These are phyloP conservation scores for Orthosia incerta DNA, from an alignment of 2,888 invertebrate species.

Conservation along the genomic window DNA sequence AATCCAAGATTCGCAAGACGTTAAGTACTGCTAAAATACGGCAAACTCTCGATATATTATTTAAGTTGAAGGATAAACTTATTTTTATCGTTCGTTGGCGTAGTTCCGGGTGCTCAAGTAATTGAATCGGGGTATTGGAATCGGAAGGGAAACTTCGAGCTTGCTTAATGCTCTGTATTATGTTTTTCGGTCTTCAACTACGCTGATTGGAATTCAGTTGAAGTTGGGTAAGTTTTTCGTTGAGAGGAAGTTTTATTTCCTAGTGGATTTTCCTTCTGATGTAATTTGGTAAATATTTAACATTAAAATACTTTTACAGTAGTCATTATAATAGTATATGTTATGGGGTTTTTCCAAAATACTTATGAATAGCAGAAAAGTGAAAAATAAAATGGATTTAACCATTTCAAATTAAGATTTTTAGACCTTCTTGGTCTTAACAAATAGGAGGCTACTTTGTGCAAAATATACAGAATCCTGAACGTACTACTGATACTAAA, in stretches of 20 bases:
- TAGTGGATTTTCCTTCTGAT: neutral
- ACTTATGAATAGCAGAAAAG: too few relatives aligned
- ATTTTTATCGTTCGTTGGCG: conserved; percentile 1
- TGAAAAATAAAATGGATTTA: too few relatives aligned
- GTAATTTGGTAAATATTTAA: neutral
- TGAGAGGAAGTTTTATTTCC: neutral
- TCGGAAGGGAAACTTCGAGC: conserved; percentile 1
- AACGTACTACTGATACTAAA: too few relatives aligned
- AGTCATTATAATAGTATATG: too few relatives aligned
- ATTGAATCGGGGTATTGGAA: conserved; percentile 26
- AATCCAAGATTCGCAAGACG: neutral
- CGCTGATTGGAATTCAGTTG: conserved; percentile 20
- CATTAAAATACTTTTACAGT: too few relatives aligned
- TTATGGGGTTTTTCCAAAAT: too few relatives aligned
- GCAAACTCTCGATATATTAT: neutral
- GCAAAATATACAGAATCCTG: too few relatives aligned
- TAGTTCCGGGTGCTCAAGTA: neutral
- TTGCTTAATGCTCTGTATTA: neutral
- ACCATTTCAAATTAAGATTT: too few relatives aligned
- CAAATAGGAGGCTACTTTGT: too few relatives aligned
- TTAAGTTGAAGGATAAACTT: neutral
- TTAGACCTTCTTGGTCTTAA: too few relatives aligned
- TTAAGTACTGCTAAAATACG: neutral
- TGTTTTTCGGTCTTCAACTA: conserved; percentile 9
- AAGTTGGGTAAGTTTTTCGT: neutral